Base-by-base conservation (phyloP, 1,140 invertebrate genomes). In the Drosophila obscura region DNA sequence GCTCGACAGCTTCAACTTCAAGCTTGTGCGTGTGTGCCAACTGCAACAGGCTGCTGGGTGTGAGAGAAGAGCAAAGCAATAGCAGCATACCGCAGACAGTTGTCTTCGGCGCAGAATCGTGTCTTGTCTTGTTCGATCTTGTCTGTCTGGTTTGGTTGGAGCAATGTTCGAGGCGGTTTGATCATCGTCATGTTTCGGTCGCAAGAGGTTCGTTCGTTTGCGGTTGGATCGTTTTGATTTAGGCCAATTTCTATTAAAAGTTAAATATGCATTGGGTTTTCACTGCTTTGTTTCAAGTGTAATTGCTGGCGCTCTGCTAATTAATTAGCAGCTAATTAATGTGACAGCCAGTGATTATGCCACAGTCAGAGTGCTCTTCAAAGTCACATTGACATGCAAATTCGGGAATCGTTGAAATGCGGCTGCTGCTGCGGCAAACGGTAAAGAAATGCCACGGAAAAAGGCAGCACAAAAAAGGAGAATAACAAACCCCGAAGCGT, bases 241-340 rank as follows among this genome's bases (percentile, higher is more conserved):
- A 45, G 45, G 59, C 57, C 31, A 55, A 69, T 69, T 71, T 57
- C 26, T 26, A 41, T 35, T 8, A 58, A 71, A 56, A 69, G 50
- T 71, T 69, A 71, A 55, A 60, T 26, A 56, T 35, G 35, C 24
- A 62, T 76, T 68, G 44, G 48, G 22, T 24, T 52, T 48, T 63
- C 77, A 58, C 52, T 22, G 31, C 61, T 66, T 48, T 65, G 52
- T 13, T 9, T 2, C 15, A 13, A 35, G 50, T 80, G 77, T 57
- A 45, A 48, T 56, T 24, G 52, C 11, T 59, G 56, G 16, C 41
- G 22, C 15, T 22, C 13, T 56, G 61, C 45, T 72, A 67, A 82
- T 82, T 87, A 85, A 85, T 85, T 82, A 82, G 41, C 77, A 81
- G 45, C 66, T 57, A 67, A 87, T 84, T 85, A 85, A 83, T 68